Evolutionary conservation across 2,888 invertebrate genomes (phyloP).

Genomic region (Eustalomyia histrio): DNA sequence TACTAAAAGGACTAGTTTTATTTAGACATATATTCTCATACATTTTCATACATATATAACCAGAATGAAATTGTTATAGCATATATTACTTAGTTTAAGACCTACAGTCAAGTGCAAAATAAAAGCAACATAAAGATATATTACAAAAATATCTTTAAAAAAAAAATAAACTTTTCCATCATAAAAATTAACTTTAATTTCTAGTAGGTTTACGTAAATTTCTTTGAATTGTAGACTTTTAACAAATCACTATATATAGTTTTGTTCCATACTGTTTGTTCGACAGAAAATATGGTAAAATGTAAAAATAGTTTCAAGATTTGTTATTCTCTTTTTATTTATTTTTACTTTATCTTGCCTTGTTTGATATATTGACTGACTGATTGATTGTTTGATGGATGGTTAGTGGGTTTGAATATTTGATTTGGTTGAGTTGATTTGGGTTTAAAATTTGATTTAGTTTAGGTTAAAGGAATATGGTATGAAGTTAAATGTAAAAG

Average conservation of each 20-base stretch:
- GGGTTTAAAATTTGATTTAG: slow-evolving; percentile 56
- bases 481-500: background rate
- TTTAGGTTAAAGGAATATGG: slow-evolving; percentile 18
- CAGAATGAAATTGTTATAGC: slow-evolving; percentile 33
- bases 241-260: too few relatives aligned
- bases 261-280: too few relatives aligned
- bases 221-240: too few relatives aligned
- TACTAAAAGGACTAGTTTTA: slow-evolving; percentile 1
- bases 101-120: too few relatives aligned
- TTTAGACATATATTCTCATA: background rate
- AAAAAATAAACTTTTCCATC: too few relatives aligned
- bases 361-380: slow-evolving; percentile 55
- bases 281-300: too few relatives aligned
- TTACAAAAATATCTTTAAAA: too few relatives aligned
- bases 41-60: background rate
- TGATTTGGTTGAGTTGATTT: slow-evolving; percentile 61
- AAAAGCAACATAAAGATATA: too few relatives aligned
- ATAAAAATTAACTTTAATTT: too few relatives aligned
- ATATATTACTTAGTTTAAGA: background rate
- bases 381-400: slow-evolving; percentile 59
- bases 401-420: slow-evolving; percentile 54
- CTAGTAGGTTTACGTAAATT: too few relatives aligned
- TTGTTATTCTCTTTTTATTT: slow-evolving; percentile 5
- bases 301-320: background rate
- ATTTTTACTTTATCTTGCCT: background rate